Evolutionary conservation across 2,888 invertebrate species (phyloP).

Genomic region (Mayetiola destructor): DNA sequence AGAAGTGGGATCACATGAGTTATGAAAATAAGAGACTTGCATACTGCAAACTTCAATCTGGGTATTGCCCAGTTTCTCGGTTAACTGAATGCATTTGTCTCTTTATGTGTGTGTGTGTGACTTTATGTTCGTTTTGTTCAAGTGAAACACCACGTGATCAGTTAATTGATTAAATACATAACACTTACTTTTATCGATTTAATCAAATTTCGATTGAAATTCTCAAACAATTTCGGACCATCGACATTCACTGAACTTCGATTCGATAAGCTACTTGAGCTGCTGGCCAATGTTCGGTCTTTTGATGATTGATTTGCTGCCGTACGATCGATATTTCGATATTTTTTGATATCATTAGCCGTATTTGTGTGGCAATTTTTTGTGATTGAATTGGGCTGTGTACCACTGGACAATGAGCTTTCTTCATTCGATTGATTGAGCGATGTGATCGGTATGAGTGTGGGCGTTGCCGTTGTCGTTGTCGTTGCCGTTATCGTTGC

Average conservation of each 20-base stretch:
- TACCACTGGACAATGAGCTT: background rate
- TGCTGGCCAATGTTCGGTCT: conserved; percentile 24
- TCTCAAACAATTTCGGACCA: conserved; percentile 35
- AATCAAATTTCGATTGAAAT: conserved; percentile 34
- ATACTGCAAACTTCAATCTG: conserved; percentile 30
- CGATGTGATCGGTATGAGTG: background rate
- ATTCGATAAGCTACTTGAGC: conserved; percentile 35
- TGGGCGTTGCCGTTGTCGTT: background rate
- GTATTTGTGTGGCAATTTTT: too few relatives aligned
- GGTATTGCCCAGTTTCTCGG: too few relatives aligned
- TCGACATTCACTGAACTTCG: conserved; percentile 25
- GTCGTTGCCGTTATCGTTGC: background rate
- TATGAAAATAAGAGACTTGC: conserved; percentile 23
- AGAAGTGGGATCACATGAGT: too few relatives aligned
- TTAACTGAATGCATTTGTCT: conserved; percentile 32
- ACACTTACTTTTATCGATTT: conserved; percentile 33
- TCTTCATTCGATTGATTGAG: background rate
- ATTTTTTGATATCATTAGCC: background rate
- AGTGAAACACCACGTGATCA: too few relatives aligned
- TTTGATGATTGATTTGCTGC: background rate
- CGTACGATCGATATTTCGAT: background rate
- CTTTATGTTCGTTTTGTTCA: background rate
- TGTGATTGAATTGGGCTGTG: too few relatives aligned
- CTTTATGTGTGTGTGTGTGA: conserved; percentile 29
- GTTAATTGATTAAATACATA: too few relatives aligned